Base-by-base conservation (phyloP, 2,888 invertebrate genomes). In the Agapostemon virescens region DNA sequence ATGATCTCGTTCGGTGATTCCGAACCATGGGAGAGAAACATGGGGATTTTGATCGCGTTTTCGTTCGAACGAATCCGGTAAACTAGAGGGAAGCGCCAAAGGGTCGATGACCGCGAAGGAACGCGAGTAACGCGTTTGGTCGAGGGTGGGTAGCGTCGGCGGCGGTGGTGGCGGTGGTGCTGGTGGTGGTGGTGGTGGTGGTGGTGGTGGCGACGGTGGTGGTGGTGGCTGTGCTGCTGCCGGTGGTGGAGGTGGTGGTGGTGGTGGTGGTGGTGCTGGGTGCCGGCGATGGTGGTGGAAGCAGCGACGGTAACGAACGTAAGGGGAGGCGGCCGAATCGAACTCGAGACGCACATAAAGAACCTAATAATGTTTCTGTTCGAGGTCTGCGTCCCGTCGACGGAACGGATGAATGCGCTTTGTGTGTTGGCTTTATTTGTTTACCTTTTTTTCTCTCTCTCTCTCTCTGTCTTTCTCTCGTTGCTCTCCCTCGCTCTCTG, bases 41-140 rank as follows among this genome's bases (percentile, higher is more conserved):
- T 13, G 23, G 26, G 15, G 33, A 45, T 61, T 61, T 33, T 15
- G 38, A 42, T 40, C 30, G 58, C 26, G 20, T 61, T 55, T 52
- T 42, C 49, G 55, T 69, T 40, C 13, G 38, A 69, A 58, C 20
- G n/a, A 74, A 52, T 74, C 33, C 20, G 61, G n/a, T 55, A 23
- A 77, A 68, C n/a, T 69, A 7, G 70, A 79, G 45, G 55, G 45
- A 66, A 69, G 72, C 40, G 69, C 36, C 36, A n/a, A 63, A 61
- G 79, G 79, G 79, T 79, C 77, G 79, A 42, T 77, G 79, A 79
- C 79, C 79, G 79, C 58, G n/a, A 49, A 68, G 77, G 58, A 78
- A 66, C 69, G 69, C 58, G 66, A 79, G 45, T 58, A 69, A 69
- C 79, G 58, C 23, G 69, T 55, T 69, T 49, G 40, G 58, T 49